phyloP scores from a whole-genome alignment of 2,113 vertebrate genomes.

The Marmota monax region DNA sequence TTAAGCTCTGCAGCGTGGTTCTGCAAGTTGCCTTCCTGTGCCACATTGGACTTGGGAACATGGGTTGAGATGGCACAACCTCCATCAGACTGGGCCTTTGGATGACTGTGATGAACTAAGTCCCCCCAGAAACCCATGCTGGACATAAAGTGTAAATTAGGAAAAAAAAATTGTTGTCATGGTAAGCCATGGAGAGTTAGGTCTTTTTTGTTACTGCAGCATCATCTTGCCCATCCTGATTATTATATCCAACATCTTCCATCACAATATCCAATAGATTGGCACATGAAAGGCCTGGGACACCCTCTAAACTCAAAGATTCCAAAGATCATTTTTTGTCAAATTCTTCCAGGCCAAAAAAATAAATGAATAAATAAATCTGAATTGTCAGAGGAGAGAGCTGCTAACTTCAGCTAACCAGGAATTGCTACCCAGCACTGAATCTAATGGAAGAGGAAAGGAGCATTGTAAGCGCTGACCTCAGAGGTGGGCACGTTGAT shows the following conservation, averaged over 20 bases:
- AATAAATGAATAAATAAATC: background rate
- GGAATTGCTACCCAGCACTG: background rate
- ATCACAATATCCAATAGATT: background rate
- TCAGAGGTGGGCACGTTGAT: background rate
- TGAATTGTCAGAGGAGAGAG: background rate
- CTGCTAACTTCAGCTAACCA: background rate
- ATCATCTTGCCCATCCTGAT: background rate
- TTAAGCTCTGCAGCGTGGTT: background rate
- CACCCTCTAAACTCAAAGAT: background rate
- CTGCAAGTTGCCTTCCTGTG: too few relatives aligned
- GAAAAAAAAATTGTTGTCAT: background rate
- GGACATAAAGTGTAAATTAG: background rate
- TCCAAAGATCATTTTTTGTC: background rate
- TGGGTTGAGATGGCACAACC: background rate
- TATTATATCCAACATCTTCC: background rate
- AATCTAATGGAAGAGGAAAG: background rate
- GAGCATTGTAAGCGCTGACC: background rate
- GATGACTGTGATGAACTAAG: background rate
- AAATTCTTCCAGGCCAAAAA: background rate
- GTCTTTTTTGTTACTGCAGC: background rate
- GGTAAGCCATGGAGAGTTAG: background rate
- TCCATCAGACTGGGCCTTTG: background rate
- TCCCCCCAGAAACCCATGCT: too few relatives aligned
- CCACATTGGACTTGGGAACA: fast-evolving
- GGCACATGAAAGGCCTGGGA: background rate